These are phyloP conservation scores for Manacus vitellinus DNA, from an alignment of 2,113 vertebrate species.

Conservation along the genomic window DNA sequence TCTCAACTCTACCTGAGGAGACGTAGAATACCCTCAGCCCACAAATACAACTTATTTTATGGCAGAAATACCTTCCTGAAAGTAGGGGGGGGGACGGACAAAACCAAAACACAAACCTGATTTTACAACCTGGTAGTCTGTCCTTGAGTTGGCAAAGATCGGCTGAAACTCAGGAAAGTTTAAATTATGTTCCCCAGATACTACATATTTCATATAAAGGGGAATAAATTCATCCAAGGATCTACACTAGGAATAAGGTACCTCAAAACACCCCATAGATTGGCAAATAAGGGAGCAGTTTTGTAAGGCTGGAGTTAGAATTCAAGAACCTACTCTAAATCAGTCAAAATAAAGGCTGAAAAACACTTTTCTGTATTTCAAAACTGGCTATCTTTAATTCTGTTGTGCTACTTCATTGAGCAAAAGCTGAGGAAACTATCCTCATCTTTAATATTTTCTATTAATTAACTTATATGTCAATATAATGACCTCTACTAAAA, in stretches of 20 bases:
- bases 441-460: background rate
- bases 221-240: background rate
- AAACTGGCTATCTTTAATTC: background rate
- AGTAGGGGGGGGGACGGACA: rapidly evolving
- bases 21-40: background rate
- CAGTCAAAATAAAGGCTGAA: background rate
- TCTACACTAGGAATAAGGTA: background rate
- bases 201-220: background rate
- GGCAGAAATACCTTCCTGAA: background rate
- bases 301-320: background rate
- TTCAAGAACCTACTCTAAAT: background rate
- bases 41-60: background rate
- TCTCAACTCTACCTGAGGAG: background rate
- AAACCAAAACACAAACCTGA: background rate
- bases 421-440: background rate
- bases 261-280: background rate
- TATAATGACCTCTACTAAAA: background rate
- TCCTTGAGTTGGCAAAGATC: background rate
- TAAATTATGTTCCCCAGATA: background rate
- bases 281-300: background rate
- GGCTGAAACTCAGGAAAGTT: background rate
- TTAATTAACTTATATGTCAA: background rate
- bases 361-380: background rate
- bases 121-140: background rate
- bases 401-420: background rate